These are phyloP conservation scores for Drosophila mettleri DNA, from an alignment of 2,888 invertebrate genomes.

Conservation along the genomic window DNA sequence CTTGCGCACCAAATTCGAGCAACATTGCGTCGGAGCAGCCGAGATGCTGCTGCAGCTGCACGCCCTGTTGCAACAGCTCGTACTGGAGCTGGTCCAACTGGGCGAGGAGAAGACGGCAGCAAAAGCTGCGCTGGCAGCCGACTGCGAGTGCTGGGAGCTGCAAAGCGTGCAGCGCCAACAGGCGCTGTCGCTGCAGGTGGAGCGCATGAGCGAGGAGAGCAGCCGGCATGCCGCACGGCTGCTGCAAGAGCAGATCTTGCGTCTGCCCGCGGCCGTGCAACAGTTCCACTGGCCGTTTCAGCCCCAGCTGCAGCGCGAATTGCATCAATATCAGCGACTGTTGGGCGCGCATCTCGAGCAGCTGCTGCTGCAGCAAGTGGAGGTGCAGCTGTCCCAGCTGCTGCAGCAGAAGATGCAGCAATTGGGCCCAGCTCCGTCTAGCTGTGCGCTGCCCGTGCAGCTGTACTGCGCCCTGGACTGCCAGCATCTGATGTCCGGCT, in stretches of 20 bases:
- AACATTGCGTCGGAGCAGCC: constrained; percentile 96
- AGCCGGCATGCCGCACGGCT: constrained; percentile 95
- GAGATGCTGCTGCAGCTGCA: constrained; percentile 91
- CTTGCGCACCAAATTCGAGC: constrained; percentile 98
- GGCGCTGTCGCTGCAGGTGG: constrained; percentile 97
- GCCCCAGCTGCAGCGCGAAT: constrained; percentile 90
- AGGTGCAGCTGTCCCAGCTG: constrained; percentile 93
- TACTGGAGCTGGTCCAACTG: constrained; percentile 86
- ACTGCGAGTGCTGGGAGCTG: constrained; percentile 92
- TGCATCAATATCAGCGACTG: constrained; percentile 97
- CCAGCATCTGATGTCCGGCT: constrained; percentile 97
- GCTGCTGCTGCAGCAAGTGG: constrained; percentile 92
- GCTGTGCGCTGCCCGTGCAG: constrained; percentile 93
- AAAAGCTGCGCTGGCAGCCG: constrained; percentile 90
- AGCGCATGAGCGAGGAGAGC: constrained; percentile 96
- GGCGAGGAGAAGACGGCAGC: constrained; percentile 87
- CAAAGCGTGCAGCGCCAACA: constrained; percentile 93
- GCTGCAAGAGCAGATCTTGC: constrained; percentile 97
- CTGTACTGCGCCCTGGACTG: constrained; percentile 96
- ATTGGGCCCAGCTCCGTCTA: constrained; percentile 85
- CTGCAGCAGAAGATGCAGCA: constrained; percentile 90
- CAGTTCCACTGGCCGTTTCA: constrained; percentile 95
- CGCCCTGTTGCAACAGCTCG: constrained; percentile 88
- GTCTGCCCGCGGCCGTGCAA: constrained; percentile 95
- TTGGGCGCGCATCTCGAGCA: constrained; percentile 95